Evolutionary conservation across 1,140 invertebrate species (phyloP).

Genomic region (Calycopis cecrops): DNA sequence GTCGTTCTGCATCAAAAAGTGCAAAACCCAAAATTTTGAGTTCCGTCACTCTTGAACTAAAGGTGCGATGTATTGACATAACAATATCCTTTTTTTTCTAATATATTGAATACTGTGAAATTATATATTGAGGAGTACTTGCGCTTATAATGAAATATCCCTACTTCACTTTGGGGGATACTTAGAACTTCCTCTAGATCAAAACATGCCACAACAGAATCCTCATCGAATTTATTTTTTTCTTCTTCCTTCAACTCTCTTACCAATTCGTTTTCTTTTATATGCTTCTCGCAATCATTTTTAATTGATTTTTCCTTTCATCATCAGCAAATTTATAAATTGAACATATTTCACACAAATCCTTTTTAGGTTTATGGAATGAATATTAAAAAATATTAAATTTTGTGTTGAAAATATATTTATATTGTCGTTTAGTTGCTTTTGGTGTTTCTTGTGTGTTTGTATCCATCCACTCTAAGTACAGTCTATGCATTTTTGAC

Average conservation of each 20-base stretch:
- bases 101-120: slow-evolving; percentile 27
- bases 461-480: background rate
- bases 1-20: too few relatives aligned
- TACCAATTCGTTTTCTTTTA: slow-evolving; percentile 21
- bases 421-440: background rate
- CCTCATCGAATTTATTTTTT: slow-evolving; percentile 15
- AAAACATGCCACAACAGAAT: slow-evolving; percentile 20
- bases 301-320: slow-evolving; percentile 14
- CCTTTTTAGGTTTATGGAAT: slow-evolving; percentile 22
- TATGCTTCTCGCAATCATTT: slow-evolving; percentile 21
- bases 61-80: too few relatives aligned
- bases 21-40: too few relatives aligned
- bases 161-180: slow-evolving; percentile 22
- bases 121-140: slow-evolving; percentile 33
- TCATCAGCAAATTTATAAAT: slow-evolving; percentile 19
- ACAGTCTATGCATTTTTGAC: slow-evolving; percentile 6
- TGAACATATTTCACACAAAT: slow-evolving; percentile 19
- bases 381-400: slow-evolving; percentile 4
- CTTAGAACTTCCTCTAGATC: slow-evolving; percentile 27
- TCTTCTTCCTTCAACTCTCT: slow-evolving; percentile 24
- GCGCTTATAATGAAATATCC: slow-evolving; percentile 33
- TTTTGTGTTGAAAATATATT: slow-evolving; percentile 8
- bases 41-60: too few relatives aligned
- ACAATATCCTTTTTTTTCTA: slow-evolving; percentile 24
- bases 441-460: background rate